Evolutionary conservation across 2,888 invertebrate species (phyloP).

Genomic region (Lochmaea capreae): DNA sequence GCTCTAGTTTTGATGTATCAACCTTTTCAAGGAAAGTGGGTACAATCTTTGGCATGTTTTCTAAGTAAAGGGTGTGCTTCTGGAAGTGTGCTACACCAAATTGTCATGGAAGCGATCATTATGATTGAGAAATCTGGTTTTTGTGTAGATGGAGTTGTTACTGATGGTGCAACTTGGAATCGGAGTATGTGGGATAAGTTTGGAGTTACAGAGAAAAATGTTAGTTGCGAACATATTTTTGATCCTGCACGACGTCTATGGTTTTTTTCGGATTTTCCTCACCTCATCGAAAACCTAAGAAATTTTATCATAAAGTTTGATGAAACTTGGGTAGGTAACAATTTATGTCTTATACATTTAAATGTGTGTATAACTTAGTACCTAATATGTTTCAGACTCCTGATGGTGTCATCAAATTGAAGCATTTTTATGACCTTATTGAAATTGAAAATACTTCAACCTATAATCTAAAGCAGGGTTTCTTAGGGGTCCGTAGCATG

Average conservation of each 20-base stretch:
- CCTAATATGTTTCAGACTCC: background rate
- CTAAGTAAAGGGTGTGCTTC: background rate
- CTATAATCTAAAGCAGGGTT: too few species aligned
- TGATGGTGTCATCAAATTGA: background rate
- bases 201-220: background rate
- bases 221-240: background rate
- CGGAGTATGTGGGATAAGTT: conserved; percentile 39
- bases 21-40: conserved; percentile 28
- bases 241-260: background rate
- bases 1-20: conserved; percentile 40
- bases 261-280: background rate
- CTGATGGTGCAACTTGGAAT: conserved; percentile 41
- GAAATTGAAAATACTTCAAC: too few species aligned
- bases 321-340: background rate
- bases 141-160: conserved; percentile 33
- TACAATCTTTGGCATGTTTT: conserved; percentile 13
- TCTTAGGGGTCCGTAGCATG: too few species aligned
- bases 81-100: background rate
- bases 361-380: too few species aligned
- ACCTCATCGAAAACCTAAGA: background rate
- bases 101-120: conserved; percentile 15
- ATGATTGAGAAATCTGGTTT: conserved; percentile 9
- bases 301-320: background rate
- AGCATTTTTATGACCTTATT: background rate
- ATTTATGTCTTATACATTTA: too few species aligned